Percentiles rank a stretch among this genome's conserved stretches.
phyloP scores from a whole-genome alignment of 1,140 invertebrate genomes.

The Ceratina calcarata region DNA sequence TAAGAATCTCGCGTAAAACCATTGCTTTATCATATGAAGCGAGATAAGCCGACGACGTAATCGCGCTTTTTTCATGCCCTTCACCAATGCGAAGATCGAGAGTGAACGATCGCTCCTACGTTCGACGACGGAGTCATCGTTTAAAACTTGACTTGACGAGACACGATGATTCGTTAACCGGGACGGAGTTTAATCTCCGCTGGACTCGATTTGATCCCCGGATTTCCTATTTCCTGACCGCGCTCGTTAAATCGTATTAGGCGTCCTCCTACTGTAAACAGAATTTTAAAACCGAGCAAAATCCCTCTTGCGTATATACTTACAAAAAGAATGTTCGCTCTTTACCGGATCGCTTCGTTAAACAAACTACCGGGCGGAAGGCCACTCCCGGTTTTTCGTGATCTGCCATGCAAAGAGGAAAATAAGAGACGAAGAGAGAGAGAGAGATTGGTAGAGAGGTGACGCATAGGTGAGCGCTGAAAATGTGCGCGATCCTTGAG shows the following conservation, averaged over 20 bases:
- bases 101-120: neutral
- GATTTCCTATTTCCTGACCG: constrained; percentile 13
- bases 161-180: too few species aligned
- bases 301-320: neutral
- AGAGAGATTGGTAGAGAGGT: neutral
- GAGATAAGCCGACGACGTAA: neutral
- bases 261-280: constrained; percentile 37
- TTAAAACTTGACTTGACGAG: neutral
- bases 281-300: constrained; percentile 36
- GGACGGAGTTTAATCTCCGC: neutral
- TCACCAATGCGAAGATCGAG: neutral
- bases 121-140: too few species aligned
- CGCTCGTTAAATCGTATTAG: constrained; percentile 36
- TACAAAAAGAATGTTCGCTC: constrained; percentile 28
- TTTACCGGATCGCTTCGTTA: constrained; percentile 48
- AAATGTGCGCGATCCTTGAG: constrained; percentile 41
- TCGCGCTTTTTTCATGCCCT: too few species aligned
- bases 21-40: constrained; percentile 24
- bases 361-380: constrained; percentile 40
- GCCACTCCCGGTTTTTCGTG: constrained; percentile 21
- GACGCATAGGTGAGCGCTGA: neutral
- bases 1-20: constrained; percentile 1
- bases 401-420: neutral
- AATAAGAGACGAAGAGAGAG: too few species aligned
- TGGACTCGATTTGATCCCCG: too few species aligned